Evolutionary conservation across 2,113 vertebrate species (phyloP).

Genomic region (Jaculus jaculus): DNA sequence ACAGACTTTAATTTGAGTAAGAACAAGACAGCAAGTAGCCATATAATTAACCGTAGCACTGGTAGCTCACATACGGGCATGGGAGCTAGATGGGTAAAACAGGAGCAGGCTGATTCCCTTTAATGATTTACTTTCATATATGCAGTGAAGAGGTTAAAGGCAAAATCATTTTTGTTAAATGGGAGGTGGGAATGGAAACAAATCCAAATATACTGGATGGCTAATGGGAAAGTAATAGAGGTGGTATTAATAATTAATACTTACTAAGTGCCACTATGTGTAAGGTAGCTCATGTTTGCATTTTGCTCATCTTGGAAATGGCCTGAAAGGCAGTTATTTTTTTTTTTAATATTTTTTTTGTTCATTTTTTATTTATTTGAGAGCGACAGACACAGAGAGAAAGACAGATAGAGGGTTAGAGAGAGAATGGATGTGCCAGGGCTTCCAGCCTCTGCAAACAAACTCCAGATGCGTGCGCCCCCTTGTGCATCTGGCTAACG

Average conservation of each 20-base stretch:
- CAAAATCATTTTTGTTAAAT: neutral
- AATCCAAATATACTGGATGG: neutral
- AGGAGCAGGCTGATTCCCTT: neutral
- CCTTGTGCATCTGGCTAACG: too few species aligned
- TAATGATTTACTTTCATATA: neutral
- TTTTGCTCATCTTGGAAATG: neutral
- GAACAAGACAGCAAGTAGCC: neutral
- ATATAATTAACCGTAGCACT: neutral
- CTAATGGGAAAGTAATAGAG: neutral
- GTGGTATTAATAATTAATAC: neutral
- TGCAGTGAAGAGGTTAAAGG: neutral
- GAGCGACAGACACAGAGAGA: too few species aligned
- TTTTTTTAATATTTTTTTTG: too few species aligned
- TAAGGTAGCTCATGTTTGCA: neutral
- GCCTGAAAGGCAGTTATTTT: neutral
- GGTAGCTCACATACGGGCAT: neutral
- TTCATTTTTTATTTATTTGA: too few species aligned
- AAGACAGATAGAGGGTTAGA: too few species aligned
- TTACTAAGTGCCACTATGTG: neutral
- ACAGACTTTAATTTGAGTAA: conserved; percentile 28
- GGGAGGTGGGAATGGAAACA: neutral
- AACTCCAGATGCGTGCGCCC: too few species aligned
- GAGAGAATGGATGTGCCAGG: too few species aligned
- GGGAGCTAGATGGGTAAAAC: neutral
- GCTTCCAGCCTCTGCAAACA: too few species aligned